Conservation (phyloP, 2,113 vertebrate species). For the Brachyhypopomus occidentalis region DNA sequence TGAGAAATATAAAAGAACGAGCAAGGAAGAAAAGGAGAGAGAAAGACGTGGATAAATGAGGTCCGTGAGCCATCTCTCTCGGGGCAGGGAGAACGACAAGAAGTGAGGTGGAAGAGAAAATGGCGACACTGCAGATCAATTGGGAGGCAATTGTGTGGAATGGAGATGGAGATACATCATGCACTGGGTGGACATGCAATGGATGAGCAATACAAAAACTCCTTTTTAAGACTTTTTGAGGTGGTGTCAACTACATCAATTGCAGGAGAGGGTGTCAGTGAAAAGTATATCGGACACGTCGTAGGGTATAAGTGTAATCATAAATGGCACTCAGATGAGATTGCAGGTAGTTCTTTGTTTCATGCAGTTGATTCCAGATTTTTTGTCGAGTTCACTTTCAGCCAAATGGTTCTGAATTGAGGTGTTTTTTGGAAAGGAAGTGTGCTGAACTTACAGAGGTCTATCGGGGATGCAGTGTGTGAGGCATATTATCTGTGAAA, state of each 20-base stretch:
- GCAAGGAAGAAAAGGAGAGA: constrained; percentile 22
- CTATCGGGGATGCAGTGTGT: too few species aligned
- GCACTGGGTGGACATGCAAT: constrained; percentile 2
- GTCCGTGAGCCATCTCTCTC: constrained; percentile 2
- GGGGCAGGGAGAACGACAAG: constrained; percentile 42
- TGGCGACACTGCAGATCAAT: constrained; percentile 52
- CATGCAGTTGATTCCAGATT: background rate
- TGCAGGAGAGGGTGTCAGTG: background rate
- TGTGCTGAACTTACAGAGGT: too few species aligned
- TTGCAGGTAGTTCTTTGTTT: background rate
- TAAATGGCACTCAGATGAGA: background rate
- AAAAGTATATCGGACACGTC: background rate
- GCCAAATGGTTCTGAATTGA: background rate
- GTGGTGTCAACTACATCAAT: background rate
- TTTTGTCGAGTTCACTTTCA: background rate
- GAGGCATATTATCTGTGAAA: too few species aligned
- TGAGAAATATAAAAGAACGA: constrained; percentile 33
- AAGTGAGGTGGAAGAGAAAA: constrained; percentile 41
- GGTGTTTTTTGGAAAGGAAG: too few species aligned
- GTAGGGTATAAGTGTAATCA: background rate
- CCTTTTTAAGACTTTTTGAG: constrained; percentile 16
- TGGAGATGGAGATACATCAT: constrained; percentile 45
- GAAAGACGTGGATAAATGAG: constrained; percentile 34
- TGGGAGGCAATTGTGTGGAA: constrained; percentile 65
- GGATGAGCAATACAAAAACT: constrained; percentile 30